Percentiles rank a stretch among this genome's conserved stretches.
Conservation (phyloP, 35 echinoderm and acorn worm species). For the Lytechinus pictus region DNA sequence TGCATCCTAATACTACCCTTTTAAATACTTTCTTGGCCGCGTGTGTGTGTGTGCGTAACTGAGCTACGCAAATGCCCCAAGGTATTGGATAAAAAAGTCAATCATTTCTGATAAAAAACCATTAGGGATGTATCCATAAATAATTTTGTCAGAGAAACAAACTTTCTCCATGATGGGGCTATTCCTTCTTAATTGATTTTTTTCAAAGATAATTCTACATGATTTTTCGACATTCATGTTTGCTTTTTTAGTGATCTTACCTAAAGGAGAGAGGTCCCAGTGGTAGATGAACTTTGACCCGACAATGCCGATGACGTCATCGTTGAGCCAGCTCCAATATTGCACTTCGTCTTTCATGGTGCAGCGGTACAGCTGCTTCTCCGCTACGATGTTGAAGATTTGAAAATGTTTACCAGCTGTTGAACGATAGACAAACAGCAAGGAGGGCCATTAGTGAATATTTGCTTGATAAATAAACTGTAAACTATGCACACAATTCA, state of each 20-base stretch:
- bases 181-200: too few species aligned
- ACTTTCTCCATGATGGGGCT: too few species aligned
- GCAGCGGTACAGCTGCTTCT: conserved; percentile 87
- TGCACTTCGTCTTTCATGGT: conserved; percentile 92
- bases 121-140: too few species aligned
- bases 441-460: conserved; percentile 22
- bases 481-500: background rate
- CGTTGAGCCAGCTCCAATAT: conserved; percentile 98
- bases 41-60: too few species aligned
- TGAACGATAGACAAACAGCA: conserved; percentile 14
- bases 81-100: too few species aligned
- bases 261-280: conserved; percentile 94
- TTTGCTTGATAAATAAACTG: background rate
- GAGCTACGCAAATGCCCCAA: too few species aligned
- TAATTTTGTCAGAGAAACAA: too few species aligned
- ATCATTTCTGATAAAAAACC: too few species aligned
- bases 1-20: too few species aligned
- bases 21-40: too few species aligned
- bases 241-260: conserved; percentile 32
- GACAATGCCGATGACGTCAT: conserved; percentile 94
- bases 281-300: conserved; percentile 88
- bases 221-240: too few species aligned
- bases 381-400: conserved; percentile 91
- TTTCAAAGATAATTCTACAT: too few species aligned
- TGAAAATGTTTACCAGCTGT: conserved; percentile 94